Percentiles rank a stretch among this genome's conserved stretches.
Conservation (phyloP, 2,797 vertebrate species). For the Macropodus opercularis region DNA sequence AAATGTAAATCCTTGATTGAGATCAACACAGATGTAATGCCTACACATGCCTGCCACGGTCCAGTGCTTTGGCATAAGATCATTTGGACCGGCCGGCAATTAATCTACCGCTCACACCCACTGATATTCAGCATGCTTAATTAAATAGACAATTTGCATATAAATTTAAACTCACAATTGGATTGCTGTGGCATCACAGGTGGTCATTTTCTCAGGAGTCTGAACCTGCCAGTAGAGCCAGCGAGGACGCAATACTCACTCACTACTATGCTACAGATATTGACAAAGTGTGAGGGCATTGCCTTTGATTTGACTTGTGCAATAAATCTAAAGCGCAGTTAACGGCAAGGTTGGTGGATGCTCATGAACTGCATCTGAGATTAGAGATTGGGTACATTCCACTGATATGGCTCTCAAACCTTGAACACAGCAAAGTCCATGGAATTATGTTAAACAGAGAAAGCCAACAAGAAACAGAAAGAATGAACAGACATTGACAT, state of each 20-base stretch:
- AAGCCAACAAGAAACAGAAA: conserved; percentile 10
- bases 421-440: conserved; percentile 16
- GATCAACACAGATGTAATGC: conserved; percentile 20
- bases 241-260: background rate
- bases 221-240: conserved; percentile 18
- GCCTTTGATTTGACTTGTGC: conserved; percentile 43
- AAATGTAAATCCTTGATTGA: conserved; percentile 31
- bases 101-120: conserved; percentile 48
- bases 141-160: conserved; percentile 72
- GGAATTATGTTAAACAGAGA: conserved; percentile 10
- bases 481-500: no score
- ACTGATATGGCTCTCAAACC: conserved; percentile 16
- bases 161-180: conserved; percentile 63
- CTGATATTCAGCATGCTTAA: conserved; percentile 56
- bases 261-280: conserved; percentile 9
- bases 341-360: conserved; percentile 23
- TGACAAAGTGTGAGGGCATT: conserved; percentile 35
- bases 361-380: conserved; percentile 23
- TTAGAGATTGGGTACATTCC: conserved; percentile 21
- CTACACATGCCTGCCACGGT: conserved; percentile 12
- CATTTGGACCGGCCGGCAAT: conserved; percentile 17
- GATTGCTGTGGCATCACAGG: conserved; percentile 44
- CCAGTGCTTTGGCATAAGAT: conserved; percentile 46
- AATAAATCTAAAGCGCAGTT: conserved; percentile 40
- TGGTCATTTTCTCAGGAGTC: conserved; percentile 50